Percentiles rank a stretch among this genome's conserved stretches.
phyloP scores from a whole-genome alignment of 2,113 vertebrate genomes.

The Dolichotis patagonum region DNA sequence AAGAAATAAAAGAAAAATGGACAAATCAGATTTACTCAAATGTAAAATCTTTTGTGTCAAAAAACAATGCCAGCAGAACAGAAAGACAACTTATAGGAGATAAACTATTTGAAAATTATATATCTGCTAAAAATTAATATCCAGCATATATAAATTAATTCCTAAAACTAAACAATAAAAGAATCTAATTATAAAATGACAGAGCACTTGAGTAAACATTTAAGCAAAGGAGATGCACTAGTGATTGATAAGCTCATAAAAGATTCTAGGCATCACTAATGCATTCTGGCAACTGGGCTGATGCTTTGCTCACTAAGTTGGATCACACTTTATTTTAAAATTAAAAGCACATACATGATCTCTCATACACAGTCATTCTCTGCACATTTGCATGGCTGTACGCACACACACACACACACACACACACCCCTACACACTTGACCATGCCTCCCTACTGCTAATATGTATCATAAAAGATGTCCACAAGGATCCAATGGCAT shows the following conservation, averaged over 20 bases:
- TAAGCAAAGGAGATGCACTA: neutral
- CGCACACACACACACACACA: neutral
- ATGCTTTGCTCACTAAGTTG: neutral
- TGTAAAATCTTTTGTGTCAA: neutral
- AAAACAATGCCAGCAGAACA: neutral
- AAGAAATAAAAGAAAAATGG: neutral
- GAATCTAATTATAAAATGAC: neutral
- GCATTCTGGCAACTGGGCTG: neutral
- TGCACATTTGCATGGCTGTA: fast-evolving
- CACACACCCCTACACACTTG: neutral
- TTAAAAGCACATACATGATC: neutral
- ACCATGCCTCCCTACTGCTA: neutral
- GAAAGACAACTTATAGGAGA: neutral
- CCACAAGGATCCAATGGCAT: neutral
- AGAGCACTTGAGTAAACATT: neutral
- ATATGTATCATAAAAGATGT: neutral
- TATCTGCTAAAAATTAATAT: neutral
- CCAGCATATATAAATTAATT: neutral
- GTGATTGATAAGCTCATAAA: neutral
- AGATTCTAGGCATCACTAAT: neutral
- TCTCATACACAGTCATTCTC: neutral
- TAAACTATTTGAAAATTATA: neutral
- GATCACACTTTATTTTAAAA: conserved; percentile 36
- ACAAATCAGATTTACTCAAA: neutral
- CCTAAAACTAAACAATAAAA: neutral